Percentiles rank a stretch among this genome's conserved stretches.
Conservation (phyloP, 2,113 vertebrate genomes). For the Pitta sordida region DNA sequence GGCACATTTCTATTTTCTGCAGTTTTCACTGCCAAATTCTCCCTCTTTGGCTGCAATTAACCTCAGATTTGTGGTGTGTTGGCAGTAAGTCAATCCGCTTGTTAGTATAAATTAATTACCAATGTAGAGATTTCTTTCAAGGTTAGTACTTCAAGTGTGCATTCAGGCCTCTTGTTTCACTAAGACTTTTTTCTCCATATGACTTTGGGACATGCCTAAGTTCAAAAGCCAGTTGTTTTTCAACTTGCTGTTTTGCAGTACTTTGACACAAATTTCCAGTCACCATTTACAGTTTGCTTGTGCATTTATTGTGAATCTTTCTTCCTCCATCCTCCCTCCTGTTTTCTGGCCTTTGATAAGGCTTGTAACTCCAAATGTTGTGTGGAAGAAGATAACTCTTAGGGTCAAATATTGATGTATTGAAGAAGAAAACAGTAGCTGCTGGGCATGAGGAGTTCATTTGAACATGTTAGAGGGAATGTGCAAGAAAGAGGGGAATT, state of each 20-base stretch:
- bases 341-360: background rate
- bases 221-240: background rate
- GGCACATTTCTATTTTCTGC: background rate
- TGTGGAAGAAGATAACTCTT: background rate
- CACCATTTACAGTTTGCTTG: background rate
- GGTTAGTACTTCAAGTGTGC: background rate
- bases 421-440: background rate
- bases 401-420: accelerated
- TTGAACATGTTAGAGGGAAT: background rate
- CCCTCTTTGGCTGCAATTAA: background rate
- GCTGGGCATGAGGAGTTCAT: background rate
- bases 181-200: background rate
- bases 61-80: background rate
- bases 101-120: background rate
- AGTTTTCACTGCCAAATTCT: background rate
- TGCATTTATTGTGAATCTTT: background rate
- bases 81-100: background rate
- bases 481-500: background rate
- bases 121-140: background rate
- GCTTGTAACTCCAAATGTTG: accelerated
- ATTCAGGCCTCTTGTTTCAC: background rate
- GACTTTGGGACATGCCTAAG: background rate
- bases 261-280: background rate
- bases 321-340: background rate
- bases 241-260: background rate